These are phyloP conservation scores for Troides aeacus DNA, from an alignment of 2,888 invertebrate genomes.

Conservation along the genomic window DNA sequence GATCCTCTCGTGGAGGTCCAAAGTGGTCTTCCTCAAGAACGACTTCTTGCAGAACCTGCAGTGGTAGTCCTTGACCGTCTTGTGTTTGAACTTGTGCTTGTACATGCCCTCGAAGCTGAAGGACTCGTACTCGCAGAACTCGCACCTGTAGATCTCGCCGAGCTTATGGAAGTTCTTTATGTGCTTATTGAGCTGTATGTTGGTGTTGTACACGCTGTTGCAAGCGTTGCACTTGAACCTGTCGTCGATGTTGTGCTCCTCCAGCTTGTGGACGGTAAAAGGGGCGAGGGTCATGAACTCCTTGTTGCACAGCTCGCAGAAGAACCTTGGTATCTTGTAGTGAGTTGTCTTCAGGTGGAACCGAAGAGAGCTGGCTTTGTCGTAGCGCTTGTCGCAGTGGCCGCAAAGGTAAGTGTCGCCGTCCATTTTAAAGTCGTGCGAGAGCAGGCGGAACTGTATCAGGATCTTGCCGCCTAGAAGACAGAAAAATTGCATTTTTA, in stretches of 20 bases:
- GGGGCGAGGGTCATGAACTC: slow-evolving; percentile 55
- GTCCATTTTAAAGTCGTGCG: slow-evolving; percentile 49
- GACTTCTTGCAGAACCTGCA: slow-evolving; percentile 69
- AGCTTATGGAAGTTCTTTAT: slow-evolving; percentile 65
- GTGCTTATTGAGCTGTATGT: slow-evolving; percentile 54
- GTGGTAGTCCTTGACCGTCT: slow-evolving; percentile 61
- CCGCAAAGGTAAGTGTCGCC: slow-evolving; percentile 47
- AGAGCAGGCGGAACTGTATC: slow-evolving; percentile 48
- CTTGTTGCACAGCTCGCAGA: slow-evolving; percentile 48
- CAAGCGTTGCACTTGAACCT: slow-evolving; percentile 64
- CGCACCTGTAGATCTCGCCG: slow-evolving; percentile 57
- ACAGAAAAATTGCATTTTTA: slow-evolving; percentile 12
- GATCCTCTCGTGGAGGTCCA: slow-evolving; percentile 60
- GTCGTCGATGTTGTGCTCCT: slow-evolving; percentile 58
- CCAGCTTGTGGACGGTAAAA: slow-evolving; percentile 53
- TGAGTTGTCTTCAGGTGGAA: slow-evolving; percentile 59
- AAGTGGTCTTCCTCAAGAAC: slow-evolving; percentile 58
- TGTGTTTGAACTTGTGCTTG: slow-evolving; percentile 68
- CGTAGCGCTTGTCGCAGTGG: slow-evolving; percentile 52
- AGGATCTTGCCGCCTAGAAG: slow-evolving; percentile 21
- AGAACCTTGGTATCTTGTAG: slow-evolving; percentile 50
- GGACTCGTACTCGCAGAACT: slow-evolving; percentile 60
- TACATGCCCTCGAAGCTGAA: slow-evolving; percentile 54
- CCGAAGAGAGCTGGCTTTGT: slow-evolving; percentile 47
- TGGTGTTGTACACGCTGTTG: slow-evolving; percentile 55